Percentiles rank a stretch among this genome's conserved stretches.
These are phyloP conservation scores for Actias luna DNA, from an alignment of 2,888 invertebrate genomes.

Conservation along the genomic window DNA sequence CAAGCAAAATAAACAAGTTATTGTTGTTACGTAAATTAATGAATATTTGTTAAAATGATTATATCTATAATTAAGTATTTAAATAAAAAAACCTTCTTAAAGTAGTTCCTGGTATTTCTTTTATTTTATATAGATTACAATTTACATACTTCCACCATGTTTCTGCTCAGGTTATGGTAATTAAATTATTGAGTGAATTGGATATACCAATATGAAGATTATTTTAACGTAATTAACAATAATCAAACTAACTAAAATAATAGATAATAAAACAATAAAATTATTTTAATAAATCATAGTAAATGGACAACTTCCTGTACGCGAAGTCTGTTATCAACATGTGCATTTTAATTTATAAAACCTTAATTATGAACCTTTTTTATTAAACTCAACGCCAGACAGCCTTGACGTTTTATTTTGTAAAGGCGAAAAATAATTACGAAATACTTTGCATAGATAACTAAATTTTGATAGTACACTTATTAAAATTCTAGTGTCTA, in stretches of 20 bases:
- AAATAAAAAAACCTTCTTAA: no score
- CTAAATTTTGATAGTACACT: slow-evolving; percentile 27
- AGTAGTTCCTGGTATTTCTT: no score
- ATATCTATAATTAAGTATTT: no score
- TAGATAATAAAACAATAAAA: neutral
- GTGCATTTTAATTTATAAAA: neutral
- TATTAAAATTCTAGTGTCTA: slow-evolving; percentile 25
- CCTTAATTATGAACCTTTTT: neutral
- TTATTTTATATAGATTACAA: no score
- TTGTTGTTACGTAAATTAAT: no score
- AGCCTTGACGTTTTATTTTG: slow-evolving; percentile 33
- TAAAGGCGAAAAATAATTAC: slow-evolving; percentile 29
- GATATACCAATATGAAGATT: no score
- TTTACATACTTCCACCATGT: no score
- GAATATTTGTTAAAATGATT: no score
- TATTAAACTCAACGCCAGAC: slow-evolving; percentile 22
- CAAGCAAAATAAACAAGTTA: no score
- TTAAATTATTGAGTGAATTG: no score
- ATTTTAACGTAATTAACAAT: neutral
- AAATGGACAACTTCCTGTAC: neutral
- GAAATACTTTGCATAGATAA: slow-evolving; percentile 35
- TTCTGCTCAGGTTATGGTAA: no score
- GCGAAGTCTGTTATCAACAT: neutral
- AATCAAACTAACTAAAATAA: neutral
- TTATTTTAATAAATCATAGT: neutral